Percentiles rank a stretch among this genome's conserved stretches.
phyloP scores from a whole-genome alignment of 1,140 invertebrate species.

The Periplaneta americana region DNA sequence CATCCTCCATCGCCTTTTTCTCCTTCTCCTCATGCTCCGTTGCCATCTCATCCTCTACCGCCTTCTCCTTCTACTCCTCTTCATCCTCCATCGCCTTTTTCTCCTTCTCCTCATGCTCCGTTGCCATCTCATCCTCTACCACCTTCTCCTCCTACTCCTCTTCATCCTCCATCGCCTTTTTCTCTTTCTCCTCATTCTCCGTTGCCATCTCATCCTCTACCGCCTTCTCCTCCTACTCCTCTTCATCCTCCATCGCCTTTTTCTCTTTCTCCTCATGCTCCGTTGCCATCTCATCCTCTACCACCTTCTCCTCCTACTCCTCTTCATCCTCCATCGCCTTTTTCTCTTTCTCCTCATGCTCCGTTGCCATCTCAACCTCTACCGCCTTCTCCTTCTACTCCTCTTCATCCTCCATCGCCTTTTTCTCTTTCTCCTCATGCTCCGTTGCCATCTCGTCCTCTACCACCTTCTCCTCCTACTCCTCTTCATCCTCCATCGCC shows the following conservation, averaged over 20 bases:
- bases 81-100: background rate
- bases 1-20: too few species aligned
- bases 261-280: background rate
- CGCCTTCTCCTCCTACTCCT: background rate
- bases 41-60: too few species aligned
- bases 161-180: background rate
- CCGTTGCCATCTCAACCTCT: background rate
- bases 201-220: background rate
- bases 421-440: background rate
- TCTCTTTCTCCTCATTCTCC: background rate
- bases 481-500: background rate
- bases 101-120: background rate
- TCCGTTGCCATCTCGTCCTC: background rate
- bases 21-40: too few species aligned
- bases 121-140: background rate
- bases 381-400: background rate
- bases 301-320: background rate
- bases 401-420: too few species aligned
- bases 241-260: background rate
- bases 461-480: background rate
- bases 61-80: background rate
- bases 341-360: background rate
- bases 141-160: background rate
- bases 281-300: background rate
- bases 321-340: background rate